Percentiles rank a stretch among this genome's conserved stretches.
phyloP scores from a whole-genome alignment of 2,797 vertebrate genomes.

The Hemibagrus guttatus region DNA sequence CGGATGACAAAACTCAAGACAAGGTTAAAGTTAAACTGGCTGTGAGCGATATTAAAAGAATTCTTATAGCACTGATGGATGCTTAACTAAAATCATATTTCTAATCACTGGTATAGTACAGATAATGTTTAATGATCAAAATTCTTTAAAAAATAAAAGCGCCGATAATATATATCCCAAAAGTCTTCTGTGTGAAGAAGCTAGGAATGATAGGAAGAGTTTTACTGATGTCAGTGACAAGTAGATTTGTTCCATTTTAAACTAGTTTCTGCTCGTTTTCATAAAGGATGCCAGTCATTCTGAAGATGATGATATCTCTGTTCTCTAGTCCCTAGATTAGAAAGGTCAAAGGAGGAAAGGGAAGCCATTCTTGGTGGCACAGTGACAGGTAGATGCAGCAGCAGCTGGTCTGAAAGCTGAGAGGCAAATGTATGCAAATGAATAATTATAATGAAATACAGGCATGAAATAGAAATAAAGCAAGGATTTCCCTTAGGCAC shows the following conservation, averaged over 20 bases:
- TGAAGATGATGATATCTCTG: not conserved
- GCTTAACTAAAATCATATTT: not conserved
- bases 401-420: conserved; percentile 30
- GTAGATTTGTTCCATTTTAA: not conserved
- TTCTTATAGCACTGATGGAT: not conserved
- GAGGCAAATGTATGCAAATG: conserved; percentile 48
- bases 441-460: conserved; percentile 45
- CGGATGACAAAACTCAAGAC: not conserved
- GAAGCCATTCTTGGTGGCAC: not conserved
- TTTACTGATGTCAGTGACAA: not conserved
- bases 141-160: not conserved
- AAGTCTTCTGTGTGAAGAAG: not conserved
- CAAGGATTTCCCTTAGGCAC: conserved; percentile 26
- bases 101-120: not conserved
- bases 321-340: not conserved
- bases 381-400: conserved; percentile 11
- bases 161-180: not conserved
- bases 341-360: not conserved
- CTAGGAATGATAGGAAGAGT: not conserved
- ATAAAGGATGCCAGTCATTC: not conserved
- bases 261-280: not conserved
- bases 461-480: conserved; percentile 40
- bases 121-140: not conserved
- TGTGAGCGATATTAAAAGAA: not conserved
- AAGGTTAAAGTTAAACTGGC: not conserved